Evolutionary conservation across 1,140 invertebrate species (phyloP).

Genomic region (Drosophila carrolli): DNA sequence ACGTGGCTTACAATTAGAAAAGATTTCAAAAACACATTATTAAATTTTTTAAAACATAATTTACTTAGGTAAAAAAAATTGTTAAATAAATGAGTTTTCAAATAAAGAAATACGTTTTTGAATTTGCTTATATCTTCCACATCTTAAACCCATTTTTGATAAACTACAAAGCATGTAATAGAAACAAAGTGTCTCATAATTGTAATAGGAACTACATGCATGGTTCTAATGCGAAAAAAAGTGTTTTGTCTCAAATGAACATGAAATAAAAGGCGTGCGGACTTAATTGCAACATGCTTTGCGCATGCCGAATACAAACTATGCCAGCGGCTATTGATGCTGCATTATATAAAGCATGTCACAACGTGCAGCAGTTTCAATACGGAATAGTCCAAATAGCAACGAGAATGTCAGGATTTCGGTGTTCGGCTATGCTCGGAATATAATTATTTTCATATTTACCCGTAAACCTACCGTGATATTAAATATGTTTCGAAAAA

Average conservation of each 20-base stretch:
- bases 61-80: too few relatives aligned
- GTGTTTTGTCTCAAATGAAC: neutral
- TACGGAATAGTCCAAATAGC: constrained; percentile 21
- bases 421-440: neutral
- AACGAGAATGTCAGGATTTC: neutral
- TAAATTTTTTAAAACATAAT: too few relatives aligned
- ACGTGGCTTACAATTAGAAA: too few relatives aligned
- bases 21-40: too few relatives aligned
- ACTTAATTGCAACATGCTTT: constrained; percentile 23
- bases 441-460: neutral
- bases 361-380: constrained; percentile 12
- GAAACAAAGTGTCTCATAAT: neutral
- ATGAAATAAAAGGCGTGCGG: constrained; percentile 1
- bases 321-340: constrained; percentile 25
- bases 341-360: constrained; percentile 25
- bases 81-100: too few relatives aligned
- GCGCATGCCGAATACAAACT: constrained; percentile 28
- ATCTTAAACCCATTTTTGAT: too few relatives aligned
- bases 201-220: neutral
- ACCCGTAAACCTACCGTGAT: neutral
- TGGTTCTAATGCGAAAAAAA: neutral
- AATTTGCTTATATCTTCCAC: too few relatives aligned
- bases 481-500: neutral
- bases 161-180: too few relatives aligned
- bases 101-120: too few relatives aligned